phyloP scores from a whole-genome alignment of 2,113 vertebrate species.

The Paralichthys olivaceus region DNA sequence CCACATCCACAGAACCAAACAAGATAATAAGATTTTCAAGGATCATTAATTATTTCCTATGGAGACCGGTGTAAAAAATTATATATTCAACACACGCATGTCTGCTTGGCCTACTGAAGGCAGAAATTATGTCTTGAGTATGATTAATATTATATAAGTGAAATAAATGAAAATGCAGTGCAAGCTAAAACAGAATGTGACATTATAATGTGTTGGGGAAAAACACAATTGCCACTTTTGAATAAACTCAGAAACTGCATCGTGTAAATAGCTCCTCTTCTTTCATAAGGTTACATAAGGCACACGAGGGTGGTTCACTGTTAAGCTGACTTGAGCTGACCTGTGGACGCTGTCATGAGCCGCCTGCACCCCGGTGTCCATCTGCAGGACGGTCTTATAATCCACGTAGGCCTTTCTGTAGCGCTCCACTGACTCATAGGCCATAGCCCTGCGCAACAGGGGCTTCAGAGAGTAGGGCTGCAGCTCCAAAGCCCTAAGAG shows the following conservation, averaged over 20 bases:
- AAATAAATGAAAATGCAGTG: not conserved
- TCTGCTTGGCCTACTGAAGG: too few relatives aligned
- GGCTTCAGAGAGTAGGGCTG: conserved; percentile 93
- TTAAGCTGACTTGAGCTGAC: conserved; percentile 69
- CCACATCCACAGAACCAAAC: too few relatives aligned
- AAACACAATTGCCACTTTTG: not conserved
- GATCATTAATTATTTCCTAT: too few relatives aligned
- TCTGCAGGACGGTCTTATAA: conserved; percentile 93
- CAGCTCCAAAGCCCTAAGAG: conserved; percentile 91
- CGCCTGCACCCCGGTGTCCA: conserved; percentile 88
- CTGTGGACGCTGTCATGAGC: conserved; percentile 93
- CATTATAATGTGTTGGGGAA: too few relatives aligned
- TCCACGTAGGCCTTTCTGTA: conserved; percentile 93
- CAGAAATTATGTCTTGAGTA: not conserved
- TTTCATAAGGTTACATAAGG: not conserved
- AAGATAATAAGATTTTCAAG: too few relatives aligned
- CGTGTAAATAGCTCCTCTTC: not conserved
- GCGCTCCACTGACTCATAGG: conserved; percentile 91
- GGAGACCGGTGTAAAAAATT: too few relatives aligned
- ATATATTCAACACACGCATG: too few relatives aligned
- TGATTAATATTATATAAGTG: not conserved
- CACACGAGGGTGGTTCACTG: not conserved
- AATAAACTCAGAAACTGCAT: not conserved
- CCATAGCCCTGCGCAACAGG: conserved; percentile 91
- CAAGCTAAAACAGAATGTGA: too few relatives aligned